Evolutionary conservation across 2,888 invertebrate genomes (phyloP).

Genomic region (Plagodis dolabraria): DNA sequence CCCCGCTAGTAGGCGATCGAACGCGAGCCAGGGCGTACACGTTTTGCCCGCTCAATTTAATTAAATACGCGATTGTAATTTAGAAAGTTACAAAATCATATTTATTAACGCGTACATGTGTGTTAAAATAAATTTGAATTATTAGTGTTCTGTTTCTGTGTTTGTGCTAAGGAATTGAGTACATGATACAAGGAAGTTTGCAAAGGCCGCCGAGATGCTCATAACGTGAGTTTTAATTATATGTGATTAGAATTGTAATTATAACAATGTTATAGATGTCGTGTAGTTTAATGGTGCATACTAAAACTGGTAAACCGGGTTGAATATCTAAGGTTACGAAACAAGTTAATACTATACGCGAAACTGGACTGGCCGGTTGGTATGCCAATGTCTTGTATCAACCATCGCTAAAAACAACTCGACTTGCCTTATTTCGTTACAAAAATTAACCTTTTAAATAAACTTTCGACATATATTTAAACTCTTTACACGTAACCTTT

Average conservation of each 20-base stretch:
- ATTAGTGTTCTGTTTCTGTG: constrained; percentile 62
- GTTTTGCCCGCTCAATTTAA: constrained; percentile 44
- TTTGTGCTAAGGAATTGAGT: constrained; percentile 66
- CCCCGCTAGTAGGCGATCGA: constrained; percentile 60
- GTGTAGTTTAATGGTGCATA: constrained; percentile 27
- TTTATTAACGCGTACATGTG: constrained; percentile 57
- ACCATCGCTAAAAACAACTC: background rate
- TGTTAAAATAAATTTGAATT: constrained; percentile 41
- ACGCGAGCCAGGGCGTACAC: constrained; percentile 64
- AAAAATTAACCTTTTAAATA: too few relatives aligned
- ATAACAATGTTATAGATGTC: constrained; percentile 42
- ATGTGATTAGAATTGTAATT: constrained; percentile 54
- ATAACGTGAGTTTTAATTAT: constrained; percentile 74
- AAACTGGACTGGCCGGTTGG: background rate
- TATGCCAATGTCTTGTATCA: background rate
- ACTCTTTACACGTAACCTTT: too few relatives aligned
- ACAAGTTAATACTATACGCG: constrained; percentile 3
- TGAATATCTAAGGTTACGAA: constrained; percentile 28
- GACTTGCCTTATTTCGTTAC: too few relatives aligned
- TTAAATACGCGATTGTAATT: constrained; percentile 52
- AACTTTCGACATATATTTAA: too few relatives aligned
- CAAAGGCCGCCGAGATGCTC: constrained; percentile 66
- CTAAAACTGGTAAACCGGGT: constrained; percentile 14
- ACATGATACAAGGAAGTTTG: constrained; percentile 71
- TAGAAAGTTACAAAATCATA: constrained; percentile 66